Base-by-base conservation (phyloP, 2,113 vertebrate species). In the Odocoileus hemionus region DNA sequence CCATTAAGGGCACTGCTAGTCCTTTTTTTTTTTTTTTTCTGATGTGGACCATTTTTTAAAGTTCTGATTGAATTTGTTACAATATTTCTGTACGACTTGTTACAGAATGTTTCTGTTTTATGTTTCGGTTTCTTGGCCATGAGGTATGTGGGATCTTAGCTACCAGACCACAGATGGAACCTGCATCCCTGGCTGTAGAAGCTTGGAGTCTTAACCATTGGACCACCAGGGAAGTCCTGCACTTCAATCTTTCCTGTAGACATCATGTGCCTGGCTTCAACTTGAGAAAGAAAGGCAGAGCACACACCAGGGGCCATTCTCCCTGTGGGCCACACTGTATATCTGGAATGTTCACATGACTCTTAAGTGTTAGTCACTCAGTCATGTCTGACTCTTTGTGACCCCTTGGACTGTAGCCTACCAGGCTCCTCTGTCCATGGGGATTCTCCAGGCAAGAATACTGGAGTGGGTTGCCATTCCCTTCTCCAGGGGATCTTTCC, bases 281-380 rank as follows among this genome's bases (percentile, higher is more conserved):
- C 64, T n/a, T 16, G 55, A 54, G 74, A 47, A 64, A 36, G 78
- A 30, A 61, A 54, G 55, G 17, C 47, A 80, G 82, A 47, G 30
- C 88, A 61, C 57, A n/a, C 3, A n/a, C 0, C 2, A 30, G 45
- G 26, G 36, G 33, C 21, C 28, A 8, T 57, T 74, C 47, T 88
- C 30, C 5, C 5, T 43, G 47, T 15, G 43, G 9, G 26, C 30
- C n/a, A 33, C 15, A 1, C 11, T 3, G 33, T 1, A 1, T 25
- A 8, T 33, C 78, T 43, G 55, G 86, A 70, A 26, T 21, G 3
- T 92, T 83, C 76, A 45, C 15, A 7, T 33, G 13, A 47, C 19
- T 39, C 67, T 70, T 5, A 39, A 39, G 67, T 39, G n/a, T 39
- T 39, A 39, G 19, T 70, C 67, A 39, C 19, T 39, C 67, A 39